phyloP scores from a whole-genome alignment of 2,797 vertebrate genomes.

The Ibycter americanus region DNA sequence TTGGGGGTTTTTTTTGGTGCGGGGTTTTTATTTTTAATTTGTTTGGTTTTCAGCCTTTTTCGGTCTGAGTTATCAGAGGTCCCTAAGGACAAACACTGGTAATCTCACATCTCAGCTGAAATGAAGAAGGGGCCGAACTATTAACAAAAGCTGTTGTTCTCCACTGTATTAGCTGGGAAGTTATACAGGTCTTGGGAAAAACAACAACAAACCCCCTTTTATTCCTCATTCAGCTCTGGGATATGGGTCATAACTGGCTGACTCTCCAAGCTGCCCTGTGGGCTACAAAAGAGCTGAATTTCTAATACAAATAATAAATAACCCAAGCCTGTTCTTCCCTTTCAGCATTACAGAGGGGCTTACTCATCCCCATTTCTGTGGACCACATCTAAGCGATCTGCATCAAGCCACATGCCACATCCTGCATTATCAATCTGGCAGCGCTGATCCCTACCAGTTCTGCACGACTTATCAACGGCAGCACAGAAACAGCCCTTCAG shows the following conservation, averaged over 20 bases:
- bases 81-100: background rate
- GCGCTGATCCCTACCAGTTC: background rate
- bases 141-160: background rate
- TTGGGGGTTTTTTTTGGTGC: background rate
- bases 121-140: background rate
- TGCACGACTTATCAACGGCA: background rate
- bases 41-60: background rate
- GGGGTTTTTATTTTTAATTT: too few species aligned
- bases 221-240: background rate
- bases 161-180: background rate
- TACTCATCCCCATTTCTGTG: background rate
- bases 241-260: background rate
- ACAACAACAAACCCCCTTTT: background rate
- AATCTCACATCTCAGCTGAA: background rate
- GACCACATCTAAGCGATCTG: background rate
- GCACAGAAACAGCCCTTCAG: background rate
- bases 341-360: background rate
- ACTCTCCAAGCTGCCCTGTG: background rate
- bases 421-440: background rate
- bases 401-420: background rate
- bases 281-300: background rate
- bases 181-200: background rate
- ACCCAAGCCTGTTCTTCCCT: background rate
- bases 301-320: background rate
- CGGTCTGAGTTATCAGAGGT: background rate